These are phyloP conservation scores for Eurypyga helias DNA, from an alignment of 2,113 vertebrate species.

Conservation along the genomic window DNA sequence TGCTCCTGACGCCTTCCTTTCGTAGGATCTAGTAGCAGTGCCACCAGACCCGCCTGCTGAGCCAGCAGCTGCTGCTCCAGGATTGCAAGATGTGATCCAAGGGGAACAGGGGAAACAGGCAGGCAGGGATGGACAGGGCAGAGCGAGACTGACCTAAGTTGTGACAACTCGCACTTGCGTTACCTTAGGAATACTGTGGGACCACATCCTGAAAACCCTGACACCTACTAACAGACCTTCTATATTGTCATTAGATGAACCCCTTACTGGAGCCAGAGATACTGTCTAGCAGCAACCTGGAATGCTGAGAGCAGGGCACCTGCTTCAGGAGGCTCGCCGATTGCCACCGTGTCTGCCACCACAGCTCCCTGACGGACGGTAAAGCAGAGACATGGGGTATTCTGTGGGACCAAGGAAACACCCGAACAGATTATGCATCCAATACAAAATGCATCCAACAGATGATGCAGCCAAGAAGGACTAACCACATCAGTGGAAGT, in stretches of 20 bases:
- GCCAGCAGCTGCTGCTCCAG: neutral
- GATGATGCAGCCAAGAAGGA: neutral
- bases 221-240: neutral
- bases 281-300: neutral
- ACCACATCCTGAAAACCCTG: neutral
- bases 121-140: neutral
- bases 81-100: neutral
- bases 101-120: neutral
- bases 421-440: neutral
- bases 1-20: neutral
- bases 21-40: neutral
- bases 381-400: neutral
- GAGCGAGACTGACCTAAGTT: accelerated
- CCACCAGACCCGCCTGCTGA: neutral
- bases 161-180: accelerated
- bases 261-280: neutral
- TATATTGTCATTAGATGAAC: neutral
- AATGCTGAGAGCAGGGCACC: neutral
- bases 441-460: neutral
- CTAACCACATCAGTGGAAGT: neutral
- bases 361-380: neutral
- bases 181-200: neutral
- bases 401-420: neutral
- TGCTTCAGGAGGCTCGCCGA: neutral
- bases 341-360: too few species aligned